phyloP scores from a whole-genome alignment of 2,797 vertebrate genomes.

The Pampus argenteus region DNA sequence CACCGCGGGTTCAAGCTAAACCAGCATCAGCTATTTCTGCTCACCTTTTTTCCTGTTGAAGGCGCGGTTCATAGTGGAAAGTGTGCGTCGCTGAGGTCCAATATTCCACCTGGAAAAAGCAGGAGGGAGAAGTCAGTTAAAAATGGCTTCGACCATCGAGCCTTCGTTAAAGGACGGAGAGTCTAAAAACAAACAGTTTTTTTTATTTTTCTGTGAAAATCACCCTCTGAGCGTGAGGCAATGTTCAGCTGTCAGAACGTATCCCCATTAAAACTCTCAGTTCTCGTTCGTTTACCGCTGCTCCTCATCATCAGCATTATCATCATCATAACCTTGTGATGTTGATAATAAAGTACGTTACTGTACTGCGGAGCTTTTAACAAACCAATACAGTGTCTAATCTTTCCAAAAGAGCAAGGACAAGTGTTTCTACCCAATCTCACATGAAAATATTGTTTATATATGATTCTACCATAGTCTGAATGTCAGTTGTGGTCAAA shows the following conservation, averaged over 20 bases:
- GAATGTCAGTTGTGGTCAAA: not conserved
- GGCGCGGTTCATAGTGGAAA: constrained; percentile 93
- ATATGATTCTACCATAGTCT: not conserved
- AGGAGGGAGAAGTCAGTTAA: constrained; percentile 44
- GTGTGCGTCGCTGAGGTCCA: constrained; percentile 61
- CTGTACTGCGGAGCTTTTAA: not conserved
- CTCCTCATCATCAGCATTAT: constrained; percentile 8
- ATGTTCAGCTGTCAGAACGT: constrained; percentile 35
- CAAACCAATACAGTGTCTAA: not conserved
- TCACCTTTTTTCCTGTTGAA: constrained; percentile 96
- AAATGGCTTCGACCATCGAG: constrained; percentile 44
- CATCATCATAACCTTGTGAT: constrained; percentile 16
- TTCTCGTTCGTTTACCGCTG: constrained; percentile 35
- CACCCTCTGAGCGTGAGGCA: constrained; percentile 32
- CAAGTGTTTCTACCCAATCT: not conserved
- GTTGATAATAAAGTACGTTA: constrained; percentile 14
- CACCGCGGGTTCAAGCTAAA: constrained; percentile 5
- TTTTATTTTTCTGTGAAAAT: not conserved
- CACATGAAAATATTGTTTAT: not conserved
- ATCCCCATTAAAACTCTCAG: constrained; percentile 24
- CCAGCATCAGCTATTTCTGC: constrained; percentile 29
- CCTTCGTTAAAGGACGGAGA: constrained; percentile 18
- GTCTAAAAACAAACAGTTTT: not conserved
- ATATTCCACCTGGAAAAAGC: constrained; percentile 78
- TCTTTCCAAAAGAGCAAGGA: constrained; percentile 23